Evolutionary conservation across 2,888 invertebrate species (phyloP).

Genomic region (Morinoia aosen): DNA sequence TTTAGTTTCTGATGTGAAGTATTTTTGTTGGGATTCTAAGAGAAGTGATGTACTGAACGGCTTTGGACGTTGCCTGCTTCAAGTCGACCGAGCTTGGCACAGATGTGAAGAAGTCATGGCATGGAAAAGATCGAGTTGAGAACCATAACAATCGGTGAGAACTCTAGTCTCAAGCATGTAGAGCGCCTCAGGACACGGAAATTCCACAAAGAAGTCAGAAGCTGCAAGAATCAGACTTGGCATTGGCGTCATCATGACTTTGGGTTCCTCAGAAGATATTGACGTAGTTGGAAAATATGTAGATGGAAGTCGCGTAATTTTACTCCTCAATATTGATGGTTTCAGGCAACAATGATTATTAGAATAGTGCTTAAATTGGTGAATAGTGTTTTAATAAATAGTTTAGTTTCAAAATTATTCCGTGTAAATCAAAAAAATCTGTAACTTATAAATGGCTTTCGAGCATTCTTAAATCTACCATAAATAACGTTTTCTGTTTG

Average conservation of each 20-base stretch:
- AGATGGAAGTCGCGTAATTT: background rate
- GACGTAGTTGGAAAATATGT: background rate
- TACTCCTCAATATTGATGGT: background rate
- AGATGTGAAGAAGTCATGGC: background rate
- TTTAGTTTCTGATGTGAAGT: too few species aligned
- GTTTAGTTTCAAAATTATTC: too few species aligned
- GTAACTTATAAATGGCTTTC: too few species aligned
- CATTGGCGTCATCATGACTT: background rate
- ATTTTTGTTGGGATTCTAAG: background rate
- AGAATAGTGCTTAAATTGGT: too few species aligned
- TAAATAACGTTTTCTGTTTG: too few species aligned
- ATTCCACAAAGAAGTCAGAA: background rate
- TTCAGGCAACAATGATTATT: too few species aligned
- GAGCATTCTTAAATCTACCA: too few species aligned
- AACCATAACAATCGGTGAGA: background rate
- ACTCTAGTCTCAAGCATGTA: background rate
- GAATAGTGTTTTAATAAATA: too few species aligned
- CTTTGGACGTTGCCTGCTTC: background rate
- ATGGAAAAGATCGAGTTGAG: background rate
- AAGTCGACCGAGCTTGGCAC: background rate
- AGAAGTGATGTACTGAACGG: background rate
- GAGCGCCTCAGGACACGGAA: background rate
- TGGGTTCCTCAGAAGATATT: background rate
- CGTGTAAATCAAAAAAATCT: too few species aligned
- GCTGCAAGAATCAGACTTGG: background rate